Conservation (phyloP, 2,797 vertebrate species). For the Acipenser oxyrinchus region DNA sequence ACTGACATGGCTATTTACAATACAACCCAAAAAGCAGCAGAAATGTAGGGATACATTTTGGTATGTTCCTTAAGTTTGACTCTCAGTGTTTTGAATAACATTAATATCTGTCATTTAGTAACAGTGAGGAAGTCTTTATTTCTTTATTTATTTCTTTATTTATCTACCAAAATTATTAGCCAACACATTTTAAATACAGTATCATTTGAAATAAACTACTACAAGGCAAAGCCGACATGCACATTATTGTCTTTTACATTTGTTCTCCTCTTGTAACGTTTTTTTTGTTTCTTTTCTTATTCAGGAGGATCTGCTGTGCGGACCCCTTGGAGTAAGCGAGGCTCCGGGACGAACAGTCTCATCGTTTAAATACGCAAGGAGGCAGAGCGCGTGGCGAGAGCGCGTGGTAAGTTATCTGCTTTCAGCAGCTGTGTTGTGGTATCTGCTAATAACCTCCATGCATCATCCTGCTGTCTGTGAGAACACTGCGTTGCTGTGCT, state of each 20-base stretch:
- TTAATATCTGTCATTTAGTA: too few relatives aligned
- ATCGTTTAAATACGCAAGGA: slow-evolving; percentile 34
- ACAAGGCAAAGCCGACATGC: too few relatives aligned
- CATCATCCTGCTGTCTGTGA: slow-evolving; percentile 60
- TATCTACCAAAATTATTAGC: too few relatives aligned
- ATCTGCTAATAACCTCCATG: slow-evolving; percentile 66
- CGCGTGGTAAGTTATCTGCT: slow-evolving; percentile 53
- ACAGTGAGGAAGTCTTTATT: too few relatives aligned
- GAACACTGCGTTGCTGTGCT: slow-evolving; percentile 34
- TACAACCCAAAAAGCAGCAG: too few relatives aligned
- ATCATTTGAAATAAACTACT: too few relatives aligned
- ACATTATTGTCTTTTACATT: neutral
- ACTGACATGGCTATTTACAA: too few relatives aligned
- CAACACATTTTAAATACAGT: too few relatives aligned
- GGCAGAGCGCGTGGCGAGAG: slow-evolving; percentile 24
- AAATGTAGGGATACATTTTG: too few relatives aligned
- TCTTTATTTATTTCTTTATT: too few relatives aligned
- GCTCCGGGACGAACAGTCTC: slow-evolving; percentile 22
- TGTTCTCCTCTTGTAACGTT: neutral
- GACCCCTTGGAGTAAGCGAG: neutral
- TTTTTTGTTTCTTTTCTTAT: neutral
- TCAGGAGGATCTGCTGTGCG: neutral
- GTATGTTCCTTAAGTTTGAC: too few relatives aligned
- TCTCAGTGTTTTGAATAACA: too few relatives aligned
- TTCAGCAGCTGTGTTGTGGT: slow-evolving; percentile 58